Evolutionary conservation across 2,113 vertebrate species (phyloP).

Genomic region (Bufo bufo): DNA sequence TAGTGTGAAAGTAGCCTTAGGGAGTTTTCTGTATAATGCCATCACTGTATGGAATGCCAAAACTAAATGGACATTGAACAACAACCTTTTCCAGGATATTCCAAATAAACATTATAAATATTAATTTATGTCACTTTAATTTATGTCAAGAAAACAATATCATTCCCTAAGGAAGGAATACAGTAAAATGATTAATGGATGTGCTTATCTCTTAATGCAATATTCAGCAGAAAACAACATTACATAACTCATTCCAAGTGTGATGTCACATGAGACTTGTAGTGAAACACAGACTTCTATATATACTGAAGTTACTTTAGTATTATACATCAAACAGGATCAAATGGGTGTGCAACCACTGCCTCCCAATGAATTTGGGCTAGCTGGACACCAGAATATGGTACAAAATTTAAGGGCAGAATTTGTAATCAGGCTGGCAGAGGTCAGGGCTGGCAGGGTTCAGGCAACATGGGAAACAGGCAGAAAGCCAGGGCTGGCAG

Average conservation of each 20-base stretch:
- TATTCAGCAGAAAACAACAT: constrained; percentile 49
- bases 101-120: background rate
- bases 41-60: background rate
- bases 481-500: too few species aligned
- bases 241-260: constrained; percentile 33
- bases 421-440: too few species aligned
- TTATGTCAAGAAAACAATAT: constrained; percentile 9
- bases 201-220: constrained; percentile 47
- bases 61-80: background rate
- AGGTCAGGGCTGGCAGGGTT: too few species aligned
- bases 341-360: too few species aligned
- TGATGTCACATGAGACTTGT: constrained; percentile 29
- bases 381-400: too few species aligned
- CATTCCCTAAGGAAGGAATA: background rate
- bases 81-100: background rate
- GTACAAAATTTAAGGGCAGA: too few species aligned
- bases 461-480: too few species aligned
- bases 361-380: too few species aligned
- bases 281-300: background rate
- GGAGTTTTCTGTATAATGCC: background rate
- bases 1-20: too few species aligned
- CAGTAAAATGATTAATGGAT: constrained; percentile 43
- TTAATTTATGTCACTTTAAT: background rate
- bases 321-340: background rate
- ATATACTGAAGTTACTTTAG: background rate